Evolutionary conservation across 2,113 vertebrate species (phyloP).

Genomic region (Podiceps cristatus): DNA sequence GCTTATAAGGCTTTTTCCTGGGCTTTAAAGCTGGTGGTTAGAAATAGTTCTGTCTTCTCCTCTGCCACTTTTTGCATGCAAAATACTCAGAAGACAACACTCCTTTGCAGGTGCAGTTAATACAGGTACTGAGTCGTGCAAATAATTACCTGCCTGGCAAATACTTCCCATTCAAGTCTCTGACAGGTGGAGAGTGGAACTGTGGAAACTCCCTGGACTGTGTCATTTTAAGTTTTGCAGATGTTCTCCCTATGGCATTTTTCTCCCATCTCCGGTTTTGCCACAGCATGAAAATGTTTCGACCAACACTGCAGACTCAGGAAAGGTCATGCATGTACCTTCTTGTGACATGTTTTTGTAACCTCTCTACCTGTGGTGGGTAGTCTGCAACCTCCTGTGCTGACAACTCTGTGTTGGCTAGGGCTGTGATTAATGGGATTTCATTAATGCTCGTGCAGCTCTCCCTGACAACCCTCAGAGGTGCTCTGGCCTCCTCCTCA

Average conservation of each 20-base stretch:
- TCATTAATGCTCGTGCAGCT: constrained; percentile 9
- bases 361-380: constrained; percentile 48
- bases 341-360: constrained; percentile 56
- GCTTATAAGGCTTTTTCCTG: not conserved
- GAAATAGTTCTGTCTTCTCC: not conserved
- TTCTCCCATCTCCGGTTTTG: constrained; percentile 42
- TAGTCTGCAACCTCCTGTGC: constrained; percentile 41
- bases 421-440: constrained; percentile 54
- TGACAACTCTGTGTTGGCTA: constrained; percentile 24
- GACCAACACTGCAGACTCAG: constrained; percentile 8
- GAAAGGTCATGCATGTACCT: constrained; percentile 44
- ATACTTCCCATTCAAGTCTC: not conserved
- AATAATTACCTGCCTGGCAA: constrained; percentile 1
- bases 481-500: not conserved
- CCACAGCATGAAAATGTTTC: constrained; percentile 15
- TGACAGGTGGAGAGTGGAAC: not conserved
- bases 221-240: constrained; percentile 45
- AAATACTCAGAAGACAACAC: not conserved
- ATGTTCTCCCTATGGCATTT: constrained; percentile 63
- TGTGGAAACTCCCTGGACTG: not conserved
- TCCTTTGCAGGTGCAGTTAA: not conserved
- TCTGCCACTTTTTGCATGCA: not conserved
- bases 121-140: not conserved
- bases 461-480: constrained; percentile 2
- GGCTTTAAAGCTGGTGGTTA: not conserved